These are phyloP conservation scores for Schizopygopsis malacanthus DNA, from an alignment of 2,797 vertebrate genomes.

Conservation along the genomic window DNA sequence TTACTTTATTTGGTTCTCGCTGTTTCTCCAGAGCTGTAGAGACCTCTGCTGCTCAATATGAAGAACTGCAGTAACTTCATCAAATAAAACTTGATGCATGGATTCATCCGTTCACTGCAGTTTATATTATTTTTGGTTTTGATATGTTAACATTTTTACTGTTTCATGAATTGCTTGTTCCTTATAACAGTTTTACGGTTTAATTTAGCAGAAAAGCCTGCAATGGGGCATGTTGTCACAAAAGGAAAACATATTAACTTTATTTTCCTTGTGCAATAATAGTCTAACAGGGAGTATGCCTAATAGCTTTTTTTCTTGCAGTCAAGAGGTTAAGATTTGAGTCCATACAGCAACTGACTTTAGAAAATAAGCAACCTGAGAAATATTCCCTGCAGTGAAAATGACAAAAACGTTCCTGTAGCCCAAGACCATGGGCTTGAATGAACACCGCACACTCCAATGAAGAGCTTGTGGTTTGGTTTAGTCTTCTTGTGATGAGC, in stretches of 20 bases:
- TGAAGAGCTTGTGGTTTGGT: background rate
- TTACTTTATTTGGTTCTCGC: background rate
- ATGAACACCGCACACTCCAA: background rate
- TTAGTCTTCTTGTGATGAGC: background rate
- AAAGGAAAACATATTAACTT: background rate
- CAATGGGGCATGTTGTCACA: background rate
- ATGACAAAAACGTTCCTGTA: background rate
- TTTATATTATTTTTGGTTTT: background rate
- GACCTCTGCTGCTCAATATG: slow-evolving; percentile 20
- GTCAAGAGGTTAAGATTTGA: background rate
- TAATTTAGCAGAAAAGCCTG: background rate
- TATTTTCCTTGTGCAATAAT: too few species aligned
- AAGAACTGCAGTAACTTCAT: background rate
- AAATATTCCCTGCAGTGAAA: background rate
- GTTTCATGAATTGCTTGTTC: background rate
- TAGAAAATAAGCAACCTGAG: background rate
- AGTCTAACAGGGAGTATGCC: background rate
- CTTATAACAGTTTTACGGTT: background rate
- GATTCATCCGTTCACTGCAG: background rate
- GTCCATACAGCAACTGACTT: background rate
- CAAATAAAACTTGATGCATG: background rate
- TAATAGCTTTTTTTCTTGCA: background rate
- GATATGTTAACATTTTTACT: background rate
- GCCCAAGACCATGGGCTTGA: background rate
- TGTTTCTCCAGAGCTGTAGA: slow-evolving; percentile 4